Percentiles rank a stretch among this genome's conserved stretches.
Evolutionary conservation across 2,888 invertebrate genomes (phyloP).

Genomic region (Neoaliturus tenellus): DNA sequence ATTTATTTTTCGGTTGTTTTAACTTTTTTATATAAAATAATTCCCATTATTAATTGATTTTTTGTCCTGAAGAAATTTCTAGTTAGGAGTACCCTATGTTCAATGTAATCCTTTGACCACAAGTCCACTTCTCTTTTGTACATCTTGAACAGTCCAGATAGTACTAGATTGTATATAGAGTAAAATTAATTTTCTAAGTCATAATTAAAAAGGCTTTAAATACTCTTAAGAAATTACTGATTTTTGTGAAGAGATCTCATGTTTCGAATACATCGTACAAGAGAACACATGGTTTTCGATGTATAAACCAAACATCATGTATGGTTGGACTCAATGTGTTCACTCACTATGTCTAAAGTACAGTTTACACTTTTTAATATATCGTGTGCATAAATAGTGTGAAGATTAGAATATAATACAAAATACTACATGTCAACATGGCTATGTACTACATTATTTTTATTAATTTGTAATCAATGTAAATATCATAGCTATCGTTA

Average conservation of each 20-base stretch:
- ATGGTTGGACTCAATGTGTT: constrained; percentile 29
- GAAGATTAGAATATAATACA: constrained; percentile 31
- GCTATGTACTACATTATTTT: constrained; percentile 51
- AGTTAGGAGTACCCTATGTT: too few species aligned
- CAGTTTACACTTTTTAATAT: constrained; percentile 50
- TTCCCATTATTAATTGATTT: too few species aligned
- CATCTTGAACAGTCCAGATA: constrained; percentile 31
- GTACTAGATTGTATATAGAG: constrained; percentile 28
- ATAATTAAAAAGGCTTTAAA: constrained; percentile 38
- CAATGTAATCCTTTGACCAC: neutral
- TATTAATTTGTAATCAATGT: constrained; percentile 51
- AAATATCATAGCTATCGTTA: constrained; percentile 48
- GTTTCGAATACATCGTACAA: neutral
- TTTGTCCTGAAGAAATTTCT: too few species aligned
- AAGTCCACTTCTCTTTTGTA: neutral
- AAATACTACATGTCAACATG: constrained; percentile 39
- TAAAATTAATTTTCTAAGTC: constrained; percentile 31
- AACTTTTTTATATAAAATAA: too few species aligned
- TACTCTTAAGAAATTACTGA: constrained; percentile 17
- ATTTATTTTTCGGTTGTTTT: too few species aligned
- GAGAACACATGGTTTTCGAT: neutral
- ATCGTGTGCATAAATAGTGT: constrained; percentile 46
- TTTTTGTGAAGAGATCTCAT: constrained; percentile 18
- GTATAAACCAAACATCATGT: neutral
- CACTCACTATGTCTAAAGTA: constrained; percentile 52